These are phyloP conservation scores for Ophion obscuratus DNA, from an alignment of 2,888 invertebrate genomes.

Conservation along the genomic window DNA sequence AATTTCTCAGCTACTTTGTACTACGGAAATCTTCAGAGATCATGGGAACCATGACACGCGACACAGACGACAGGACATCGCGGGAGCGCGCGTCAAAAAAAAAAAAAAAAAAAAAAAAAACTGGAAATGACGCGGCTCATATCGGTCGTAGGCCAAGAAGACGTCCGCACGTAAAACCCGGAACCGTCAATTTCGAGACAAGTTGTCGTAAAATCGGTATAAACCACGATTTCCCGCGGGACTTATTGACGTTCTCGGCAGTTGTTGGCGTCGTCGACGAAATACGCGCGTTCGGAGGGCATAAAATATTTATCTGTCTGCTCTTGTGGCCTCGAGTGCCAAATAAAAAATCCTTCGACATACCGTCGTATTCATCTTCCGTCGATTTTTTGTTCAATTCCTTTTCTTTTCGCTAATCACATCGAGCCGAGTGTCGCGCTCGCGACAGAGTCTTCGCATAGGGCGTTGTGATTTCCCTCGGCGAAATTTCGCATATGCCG, in stretches of 20 bases:
- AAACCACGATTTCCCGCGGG: constrained; percentile 30
- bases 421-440: neutral
- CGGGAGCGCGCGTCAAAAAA: neutral
- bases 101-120: constrained; percentile 6
- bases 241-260: constrained; percentile 47
- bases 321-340: constrained; percentile 7
- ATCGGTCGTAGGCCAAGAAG: constrained; percentile 9
- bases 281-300: constrained; percentile 36
- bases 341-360: constrained; percentile 30
- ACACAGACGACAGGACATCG: neutral
- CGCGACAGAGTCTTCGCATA: neutral
- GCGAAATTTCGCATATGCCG: neutral
- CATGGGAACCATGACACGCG: neutral
- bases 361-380: constrained; percentile 20
- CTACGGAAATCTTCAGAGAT: neutral
- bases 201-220: constrained; percentile 49
- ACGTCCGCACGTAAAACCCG: constrained; percentile 30
- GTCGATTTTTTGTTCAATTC: neutral
- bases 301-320: constrained; percentile 65
- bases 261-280: constrained; percentile 30
- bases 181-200: constrained; percentile 35
- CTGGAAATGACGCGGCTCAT: neutral
- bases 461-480: constrained; percentile 17
- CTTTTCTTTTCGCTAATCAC: neutral
- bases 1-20: neutral